Conservation (phyloP, 2,113 vertebrate genomes). For the Bubo blakistoni region DNA sequence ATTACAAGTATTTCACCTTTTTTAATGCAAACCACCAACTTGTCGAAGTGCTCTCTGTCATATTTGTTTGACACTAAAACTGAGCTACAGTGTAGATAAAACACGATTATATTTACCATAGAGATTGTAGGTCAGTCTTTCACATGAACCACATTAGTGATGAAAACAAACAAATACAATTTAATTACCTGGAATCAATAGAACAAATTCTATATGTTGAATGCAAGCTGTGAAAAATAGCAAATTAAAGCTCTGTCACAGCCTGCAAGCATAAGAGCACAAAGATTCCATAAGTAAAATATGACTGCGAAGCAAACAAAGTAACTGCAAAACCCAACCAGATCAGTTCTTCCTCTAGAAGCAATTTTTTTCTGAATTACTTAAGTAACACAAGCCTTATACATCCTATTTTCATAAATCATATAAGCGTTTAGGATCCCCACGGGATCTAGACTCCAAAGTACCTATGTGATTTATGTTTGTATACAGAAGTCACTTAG, state of each 20-base stretch:
- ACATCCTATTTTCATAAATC: conserved; percentile 42
- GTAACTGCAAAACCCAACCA: conserved; percentile 12
- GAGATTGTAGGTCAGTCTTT: neutral
- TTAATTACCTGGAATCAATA: conserved; percentile 70
- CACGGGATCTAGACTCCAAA: conserved; percentile 8
- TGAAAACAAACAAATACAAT: conserved; percentile 49
- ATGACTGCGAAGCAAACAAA: conserved; percentile 32
- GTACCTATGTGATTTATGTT: neutral
- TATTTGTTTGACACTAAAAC: neutral
- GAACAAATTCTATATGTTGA: conserved; percentile 52
- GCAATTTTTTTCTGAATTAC: conserved; percentile 22
- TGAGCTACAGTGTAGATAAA: neutral
- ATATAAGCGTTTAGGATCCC: conserved; percentile 16
- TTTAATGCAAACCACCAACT: neutral
- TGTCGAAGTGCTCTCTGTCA: neutral
- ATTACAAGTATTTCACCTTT: neutral
- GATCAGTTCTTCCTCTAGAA: neutral
- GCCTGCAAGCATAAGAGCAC: conserved; percentile 6
- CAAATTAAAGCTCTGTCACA: conserved; percentile 53
- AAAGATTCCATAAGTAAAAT: conserved; percentile 47
- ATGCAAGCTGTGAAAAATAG: conserved; percentile 52
- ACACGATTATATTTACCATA: neutral
- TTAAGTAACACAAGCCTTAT: neutral
- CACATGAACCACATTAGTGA: neutral
- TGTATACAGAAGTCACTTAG: neutral